Conservation (phyloP, 2,113 vertebrate species). For the Micronisus gabar region DNA sequence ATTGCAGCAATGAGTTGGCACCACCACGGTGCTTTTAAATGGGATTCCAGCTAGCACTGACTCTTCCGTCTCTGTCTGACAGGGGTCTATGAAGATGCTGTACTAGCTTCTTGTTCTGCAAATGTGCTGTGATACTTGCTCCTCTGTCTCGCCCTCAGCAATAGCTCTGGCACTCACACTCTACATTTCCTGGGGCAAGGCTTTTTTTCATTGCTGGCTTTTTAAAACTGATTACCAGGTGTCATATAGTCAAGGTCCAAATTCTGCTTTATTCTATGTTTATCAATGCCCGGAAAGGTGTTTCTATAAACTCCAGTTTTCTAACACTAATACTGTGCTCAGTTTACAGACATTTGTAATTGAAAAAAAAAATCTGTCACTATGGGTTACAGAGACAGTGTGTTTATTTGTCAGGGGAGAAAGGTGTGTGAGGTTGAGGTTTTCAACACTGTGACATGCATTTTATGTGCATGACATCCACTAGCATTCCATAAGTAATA, state of each 20-base stretch:
- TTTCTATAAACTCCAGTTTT: neutral
- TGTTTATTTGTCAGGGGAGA: neutral
- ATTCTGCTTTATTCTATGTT: neutral
- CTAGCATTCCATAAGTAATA: neutral
- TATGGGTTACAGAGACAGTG: neutral
- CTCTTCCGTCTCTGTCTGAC: neutral
- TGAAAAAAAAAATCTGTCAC: neutral
- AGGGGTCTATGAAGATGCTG: neutral
- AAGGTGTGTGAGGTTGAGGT: neutral
- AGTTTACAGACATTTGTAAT: neutral
- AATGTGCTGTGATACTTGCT: neutral
- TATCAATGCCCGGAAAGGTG: neutral
- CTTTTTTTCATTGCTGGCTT: neutral
- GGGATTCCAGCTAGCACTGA: neutral
- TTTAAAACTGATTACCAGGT: neutral
- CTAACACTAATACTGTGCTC: neutral
- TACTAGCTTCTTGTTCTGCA: neutral
- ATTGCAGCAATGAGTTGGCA: neutral
- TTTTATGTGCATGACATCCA: neutral
- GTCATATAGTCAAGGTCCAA: neutral
- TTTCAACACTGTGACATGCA: neutral
- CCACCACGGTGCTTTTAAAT: neutral
- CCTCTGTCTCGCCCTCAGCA: neutral
- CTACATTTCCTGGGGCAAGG: neutral
- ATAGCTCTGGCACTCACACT: neutral